phyloP scores from a whole-genome alignment of 53 echinoderm and acorn worm genomes.

The Zoroaster sp. region DNA sequence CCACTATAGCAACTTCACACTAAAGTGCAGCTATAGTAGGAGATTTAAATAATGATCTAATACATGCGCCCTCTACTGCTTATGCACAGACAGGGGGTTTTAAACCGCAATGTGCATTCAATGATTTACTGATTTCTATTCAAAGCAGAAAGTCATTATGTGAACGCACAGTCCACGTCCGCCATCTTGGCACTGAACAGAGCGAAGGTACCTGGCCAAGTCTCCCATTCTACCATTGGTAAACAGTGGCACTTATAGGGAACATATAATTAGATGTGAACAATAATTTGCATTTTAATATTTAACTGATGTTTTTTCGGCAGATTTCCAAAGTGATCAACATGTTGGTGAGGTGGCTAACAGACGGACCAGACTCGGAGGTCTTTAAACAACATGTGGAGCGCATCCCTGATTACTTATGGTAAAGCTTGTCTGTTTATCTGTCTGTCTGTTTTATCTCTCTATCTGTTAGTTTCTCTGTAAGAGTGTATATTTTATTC shows the following conservation, averaged over 20 bases:
- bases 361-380: conserved; percentile 85
- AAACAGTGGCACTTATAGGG: too few relatives aligned
- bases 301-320: not conserved
- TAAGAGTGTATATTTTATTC: too few relatives aligned
- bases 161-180: conserved; percentile 91
- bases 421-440: conserved; percentile 39
- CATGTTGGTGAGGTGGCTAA: conserved; percentile 86
- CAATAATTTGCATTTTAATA: too few relatives aligned
- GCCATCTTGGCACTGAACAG: conserved; percentile 80
- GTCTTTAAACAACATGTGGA: conserved; percentile 82
- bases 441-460: not conserved
- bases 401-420: conserved; percentile 87
- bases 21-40: too few relatives aligned
- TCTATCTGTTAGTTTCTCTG: not conserved
- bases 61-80: too few relatives aligned
- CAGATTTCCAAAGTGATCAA: conserved; percentile 97
- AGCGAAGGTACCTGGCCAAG: conserved; percentile 82
- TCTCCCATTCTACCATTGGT: too few relatives aligned
- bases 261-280: too few relatives aligned
- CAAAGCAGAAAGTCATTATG: not conserved
- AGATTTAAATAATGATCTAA: too few relatives aligned
- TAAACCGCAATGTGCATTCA: too few relatives aligned
- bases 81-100: too few relatives aligned
- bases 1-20: too few relatives aligned
- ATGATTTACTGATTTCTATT: not conserved